A percentile compares a stretch with the other conserved stretches of the same genome.
These are phyloP conservation scores for Phalera bucephala DNA, from an alignment of 2,888 invertebrate species.

Conservation along the genomic window DNA sequence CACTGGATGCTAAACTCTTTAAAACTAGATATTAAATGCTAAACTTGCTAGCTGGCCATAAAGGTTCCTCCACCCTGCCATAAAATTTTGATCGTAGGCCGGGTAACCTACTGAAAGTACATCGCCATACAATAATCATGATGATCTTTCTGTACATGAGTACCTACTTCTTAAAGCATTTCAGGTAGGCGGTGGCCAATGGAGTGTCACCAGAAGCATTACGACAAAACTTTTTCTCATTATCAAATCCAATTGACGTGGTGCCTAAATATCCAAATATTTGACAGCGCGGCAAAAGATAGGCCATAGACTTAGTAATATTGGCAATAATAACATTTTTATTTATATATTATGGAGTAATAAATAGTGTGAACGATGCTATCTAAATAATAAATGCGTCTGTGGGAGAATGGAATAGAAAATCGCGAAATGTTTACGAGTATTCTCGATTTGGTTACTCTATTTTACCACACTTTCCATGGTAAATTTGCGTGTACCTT, in stretches of 20 bases:
- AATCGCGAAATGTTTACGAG: not conserved
- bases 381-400: conserved; percentile 9
- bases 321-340: conserved; percentile 7
- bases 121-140: too few relatives aligned
- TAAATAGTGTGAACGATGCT: conserved; percentile 24
- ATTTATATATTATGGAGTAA: conserved; percentile 10
- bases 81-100: too few relatives aligned
- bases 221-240: conserved; percentile 37
- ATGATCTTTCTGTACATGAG: too few relatives aligned
- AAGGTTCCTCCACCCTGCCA: too few relatives aligned
- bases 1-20: too few relatives aligned
- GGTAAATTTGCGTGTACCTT: too few relatives aligned
- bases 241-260: conserved; percentile 16
- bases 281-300: not conserved
- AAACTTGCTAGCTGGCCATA: too few relatives aligned
- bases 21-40: too few relatives aligned
- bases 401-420: not conserved
- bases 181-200: too few relatives aligned
- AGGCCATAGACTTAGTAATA: not conserved
- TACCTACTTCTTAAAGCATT: too few relatives aligned
- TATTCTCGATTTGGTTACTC: not conserved
- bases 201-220: not conserved
- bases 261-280: not conserved
- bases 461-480: not conserved
- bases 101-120: too few relatives aligned